Evolutionary conservation across 2,888 invertebrate genomes (phyloP).

Genomic region (Tanypteryx hageni): DNA sequence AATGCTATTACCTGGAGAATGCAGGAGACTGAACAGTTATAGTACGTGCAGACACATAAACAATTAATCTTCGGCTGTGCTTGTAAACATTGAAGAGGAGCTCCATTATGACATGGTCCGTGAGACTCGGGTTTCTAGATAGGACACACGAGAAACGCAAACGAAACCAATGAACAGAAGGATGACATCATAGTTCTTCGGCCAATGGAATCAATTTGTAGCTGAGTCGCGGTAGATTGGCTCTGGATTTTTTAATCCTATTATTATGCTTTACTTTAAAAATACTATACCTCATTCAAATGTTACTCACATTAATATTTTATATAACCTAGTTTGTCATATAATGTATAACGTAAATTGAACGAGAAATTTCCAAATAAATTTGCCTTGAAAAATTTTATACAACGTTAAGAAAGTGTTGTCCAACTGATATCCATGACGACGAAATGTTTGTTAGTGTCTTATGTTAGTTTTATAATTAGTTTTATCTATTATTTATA

Average conservation of each 20-base stretch:
- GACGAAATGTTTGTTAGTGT: too few relatives aligned
- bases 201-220: not conserved
- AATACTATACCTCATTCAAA: not conserved
- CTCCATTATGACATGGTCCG: slow-evolving; percentile 58
- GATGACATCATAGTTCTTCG: slow-evolving; percentile 26
- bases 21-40: slow-evolving; percentile 39
- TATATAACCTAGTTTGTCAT: too few relatives aligned
- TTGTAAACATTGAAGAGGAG: slow-evolving; percentile 60
- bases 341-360: too few relatives aligned
- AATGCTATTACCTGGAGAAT: slow-evolving; percentile 16
- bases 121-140: slow-evolving; percentile 30
- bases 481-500: too few relatives aligned
- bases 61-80: slow-evolving; percentile 52
- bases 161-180: slow-evolving; percentile 53
- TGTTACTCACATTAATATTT: not conserved
- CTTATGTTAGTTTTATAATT: too few relatives aligned
- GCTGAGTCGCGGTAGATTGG: slow-evolving; percentile 44
- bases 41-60: slow-evolving; percentile 31
- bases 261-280: not conserved
- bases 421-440: too few relatives aligned
- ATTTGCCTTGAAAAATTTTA: too few relatives aligned
- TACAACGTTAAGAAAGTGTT: too few relatives aligned
- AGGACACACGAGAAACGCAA: slow-evolving; percentile 39
- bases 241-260: not conserved
- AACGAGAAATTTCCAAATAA: too few relatives aligned